Percentiles rank a stretch among this genome's conserved stretches.
These are phyloP conservation scores for Limonius californicus DNA, from an alignment of 1,140 invertebrate genomes.

Conservation along the genomic window DNA sequence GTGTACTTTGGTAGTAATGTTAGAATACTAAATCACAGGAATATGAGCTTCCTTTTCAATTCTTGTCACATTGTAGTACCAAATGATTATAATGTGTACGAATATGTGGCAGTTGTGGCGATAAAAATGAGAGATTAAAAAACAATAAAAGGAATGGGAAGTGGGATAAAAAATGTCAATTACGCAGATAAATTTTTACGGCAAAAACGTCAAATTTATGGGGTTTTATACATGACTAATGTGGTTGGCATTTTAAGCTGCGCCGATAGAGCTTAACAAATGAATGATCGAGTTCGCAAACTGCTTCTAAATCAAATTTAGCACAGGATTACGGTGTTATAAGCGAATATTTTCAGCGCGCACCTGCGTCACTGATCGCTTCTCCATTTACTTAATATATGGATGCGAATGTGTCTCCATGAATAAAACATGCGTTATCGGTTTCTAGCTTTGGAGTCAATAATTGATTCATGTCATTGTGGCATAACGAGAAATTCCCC, in stretches of 20 bases:
- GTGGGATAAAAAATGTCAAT: slow-evolving; percentile 3
- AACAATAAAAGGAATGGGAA: too few species aligned
- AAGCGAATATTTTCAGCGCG: slow-evolving; percentile 36
- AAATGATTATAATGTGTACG: too few species aligned
- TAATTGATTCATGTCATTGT: slow-evolving; percentile 12
- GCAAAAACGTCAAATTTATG: neutral
- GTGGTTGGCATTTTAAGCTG: slow-evolving; percentile 11
- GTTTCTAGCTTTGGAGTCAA: slow-evolving; percentile 10
- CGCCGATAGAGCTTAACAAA: slow-evolving; percentile 29
- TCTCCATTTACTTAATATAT: slow-evolving; percentile 39
- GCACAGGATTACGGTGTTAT: slow-evolving; percentile 36
- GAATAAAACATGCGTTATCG: slow-evolving; percentile 34
- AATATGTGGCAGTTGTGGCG: too few species aligned
- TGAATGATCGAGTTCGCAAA: slow-evolving; percentile 35
- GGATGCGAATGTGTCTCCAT: slow-evolving; percentile 35
- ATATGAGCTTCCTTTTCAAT: too few species aligned
- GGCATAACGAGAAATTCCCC: slow-evolving; percentile 3
- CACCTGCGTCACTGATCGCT: slow-evolving; percentile 38
- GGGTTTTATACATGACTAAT: slow-evolving; percentile 2
- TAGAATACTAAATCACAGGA: too few species aligned
- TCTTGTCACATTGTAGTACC: too few species aligned
- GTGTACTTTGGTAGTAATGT: too few species aligned
- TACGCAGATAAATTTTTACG: neutral
- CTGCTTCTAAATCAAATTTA: slow-evolving; percentile 38
- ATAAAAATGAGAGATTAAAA: too few species aligned